Evolutionary conservation across 1,140 invertebrate species (phyloP).

Genomic region (Drosophila pandora): DNA sequence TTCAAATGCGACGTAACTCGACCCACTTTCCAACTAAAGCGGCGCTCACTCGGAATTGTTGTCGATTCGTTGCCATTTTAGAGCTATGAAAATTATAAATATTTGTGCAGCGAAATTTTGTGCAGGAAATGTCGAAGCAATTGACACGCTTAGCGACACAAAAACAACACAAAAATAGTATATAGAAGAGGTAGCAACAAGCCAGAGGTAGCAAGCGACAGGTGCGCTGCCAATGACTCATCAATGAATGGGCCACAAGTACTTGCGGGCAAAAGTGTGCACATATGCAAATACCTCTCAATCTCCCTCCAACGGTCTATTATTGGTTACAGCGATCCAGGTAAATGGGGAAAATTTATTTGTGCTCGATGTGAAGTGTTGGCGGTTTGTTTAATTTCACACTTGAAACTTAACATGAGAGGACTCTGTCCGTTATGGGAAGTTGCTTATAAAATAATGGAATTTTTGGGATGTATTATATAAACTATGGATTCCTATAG

Average conservation of each 20-base stretch:
- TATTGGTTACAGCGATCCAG: constrained; percentile 28
- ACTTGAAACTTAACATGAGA: neutral
- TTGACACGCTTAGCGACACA: constrained; percentile 53
- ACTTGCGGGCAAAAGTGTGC: constrained; percentile 17
- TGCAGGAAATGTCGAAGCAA: constrained; percentile 68
- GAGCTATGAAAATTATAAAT: constrained; percentile 58
- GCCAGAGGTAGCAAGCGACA: constrained; percentile 9
- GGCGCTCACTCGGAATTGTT: constrained; percentile 43
- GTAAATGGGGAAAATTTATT: constrained; percentile 27
- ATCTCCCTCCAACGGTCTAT: constrained; percentile 9
- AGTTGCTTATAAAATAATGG: neutral
- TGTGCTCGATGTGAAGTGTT: constrained; percentile 4
- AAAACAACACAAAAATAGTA: neutral
- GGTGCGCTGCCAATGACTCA: constrained; percentile 47
- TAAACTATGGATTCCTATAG: too few relatives aligned
- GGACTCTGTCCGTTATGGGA: neutral
- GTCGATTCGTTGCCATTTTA: constrained; percentile 49
- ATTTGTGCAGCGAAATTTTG: constrained; percentile 68
- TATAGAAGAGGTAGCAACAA: constrained; percentile 15
- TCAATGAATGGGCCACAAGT: constrained; percentile 25
- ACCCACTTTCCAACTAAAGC: constrained; percentile 63
- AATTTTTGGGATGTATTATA: too few relatives aligned
- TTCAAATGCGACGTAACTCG: constrained; percentile 78
- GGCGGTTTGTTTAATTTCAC: constrained; percentile 12
- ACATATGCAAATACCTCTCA: constrained; percentile 49